phyloP scores from a whole-genome alignment of 2,888 invertebrate genomes.

The Proisotoma minuta region DNA sequence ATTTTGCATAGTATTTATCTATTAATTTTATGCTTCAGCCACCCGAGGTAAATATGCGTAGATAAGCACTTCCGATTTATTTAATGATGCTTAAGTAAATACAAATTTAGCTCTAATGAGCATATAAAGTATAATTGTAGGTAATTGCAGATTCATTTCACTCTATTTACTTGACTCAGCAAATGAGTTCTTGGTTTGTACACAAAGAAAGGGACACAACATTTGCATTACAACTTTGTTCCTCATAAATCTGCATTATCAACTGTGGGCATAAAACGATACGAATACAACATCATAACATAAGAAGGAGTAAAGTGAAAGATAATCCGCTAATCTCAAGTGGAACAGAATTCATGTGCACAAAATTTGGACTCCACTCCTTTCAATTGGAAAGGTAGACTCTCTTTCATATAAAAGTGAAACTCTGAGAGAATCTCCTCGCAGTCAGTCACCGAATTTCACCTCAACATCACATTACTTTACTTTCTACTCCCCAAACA shows the following conservation, averaged over 20 bases:
- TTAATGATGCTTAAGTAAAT: not conserved
- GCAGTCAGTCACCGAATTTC: not conserved
- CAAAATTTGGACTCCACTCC: not conserved
- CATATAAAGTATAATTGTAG: conserved; percentile 4
- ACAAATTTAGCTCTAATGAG: conserved; percentile 4
- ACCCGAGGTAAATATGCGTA: too few relatives aligned
- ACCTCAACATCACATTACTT: too few relatives aligned
- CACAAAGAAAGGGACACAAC: not conserved
- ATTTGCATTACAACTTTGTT: not conserved
- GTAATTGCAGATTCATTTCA: conserved; percentile 1
- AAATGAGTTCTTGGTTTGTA: not conserved
- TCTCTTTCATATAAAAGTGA: not conserved
- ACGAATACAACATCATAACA: not conserved
- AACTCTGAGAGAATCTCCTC: not conserved
- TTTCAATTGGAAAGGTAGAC: not conserved
- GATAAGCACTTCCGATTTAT: not conserved
- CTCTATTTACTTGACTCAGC: not conserved
- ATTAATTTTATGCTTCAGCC: too few relatives aligned
- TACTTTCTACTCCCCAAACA: too few relatives aligned
- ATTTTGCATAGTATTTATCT: too few relatives aligned
- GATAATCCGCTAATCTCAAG: not conserved
- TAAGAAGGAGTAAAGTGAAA: not conserved
- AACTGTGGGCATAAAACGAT: not conserved
- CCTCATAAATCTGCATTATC: not conserved
- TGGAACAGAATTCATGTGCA: too few relatives aligned